phyloP scores from a whole-genome alignment of 2,797 vertebrate genomes.

The Schizopygopsis malacanthus region DNA sequence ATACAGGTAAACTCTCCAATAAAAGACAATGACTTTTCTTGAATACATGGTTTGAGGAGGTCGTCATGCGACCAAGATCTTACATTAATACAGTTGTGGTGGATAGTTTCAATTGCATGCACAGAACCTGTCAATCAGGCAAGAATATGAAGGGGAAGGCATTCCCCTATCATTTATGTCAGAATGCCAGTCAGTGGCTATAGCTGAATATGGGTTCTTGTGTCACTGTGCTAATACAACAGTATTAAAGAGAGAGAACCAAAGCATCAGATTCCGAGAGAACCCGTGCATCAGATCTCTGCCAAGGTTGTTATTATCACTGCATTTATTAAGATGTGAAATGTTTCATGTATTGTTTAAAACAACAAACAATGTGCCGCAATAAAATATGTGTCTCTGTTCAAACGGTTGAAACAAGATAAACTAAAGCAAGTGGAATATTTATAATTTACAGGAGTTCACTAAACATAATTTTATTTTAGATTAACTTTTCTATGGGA shows the following conservation, averaged over 20 bases:
- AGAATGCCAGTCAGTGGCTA: background rate
- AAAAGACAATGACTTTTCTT: background rate
- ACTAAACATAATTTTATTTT: background rate
- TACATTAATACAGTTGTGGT: conserved; percentile 21
- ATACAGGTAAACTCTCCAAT: background rate
- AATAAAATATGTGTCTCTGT: background rate
- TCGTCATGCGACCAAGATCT: background rate
- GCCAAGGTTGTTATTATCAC: background rate
- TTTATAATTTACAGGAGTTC: background rate
- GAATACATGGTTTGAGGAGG: background rate
- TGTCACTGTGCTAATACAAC: conserved; percentile 15
- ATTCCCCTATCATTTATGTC: conserved; percentile 17
- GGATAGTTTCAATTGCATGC: background rate
- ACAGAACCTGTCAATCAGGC: background rate
- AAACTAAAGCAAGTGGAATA: background rate
- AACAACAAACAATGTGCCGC: background rate
- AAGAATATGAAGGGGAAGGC: background rate
- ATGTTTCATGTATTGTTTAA: background rate
- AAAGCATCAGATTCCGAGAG: background rate
- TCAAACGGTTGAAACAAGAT: background rate
- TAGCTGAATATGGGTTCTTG: background rate
- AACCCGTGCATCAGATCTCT: background rate
- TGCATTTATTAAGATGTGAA: background rate
- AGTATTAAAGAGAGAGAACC: background rate
- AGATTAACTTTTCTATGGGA: background rate